Evolutionary conservation across 2,113 vertebrate genomes (phyloP), one percentile per base, ranked within the genome.

Genomic region (Apteryx owenii): DNA sequence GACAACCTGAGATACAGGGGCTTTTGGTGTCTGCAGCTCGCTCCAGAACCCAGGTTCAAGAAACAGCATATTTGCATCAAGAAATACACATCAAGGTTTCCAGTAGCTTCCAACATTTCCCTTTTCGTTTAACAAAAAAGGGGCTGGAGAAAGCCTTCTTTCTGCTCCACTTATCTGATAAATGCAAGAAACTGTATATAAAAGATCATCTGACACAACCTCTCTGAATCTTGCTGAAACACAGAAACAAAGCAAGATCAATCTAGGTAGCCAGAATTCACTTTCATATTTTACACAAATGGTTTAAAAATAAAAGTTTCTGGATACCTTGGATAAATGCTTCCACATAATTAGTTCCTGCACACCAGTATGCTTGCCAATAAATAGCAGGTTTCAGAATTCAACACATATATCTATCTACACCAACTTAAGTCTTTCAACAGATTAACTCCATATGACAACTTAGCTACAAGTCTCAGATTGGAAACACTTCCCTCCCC

Each of bases 81-180:
- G 77, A 81, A 83, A 73, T 80, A 93, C 97, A 91, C 88, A 95
- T 85, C 81, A 68, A 89, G 81, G 65, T 83, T 95, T 97, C 83
- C 85, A 83, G 71, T 72, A 93, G 79, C 72, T 94, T 96, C 56
- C 86, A 94, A 92, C 71, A 92, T 88, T 94, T 91, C 93, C 86
- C 80, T 66, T 90, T 94, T 88, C 89, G 75, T 88, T 82, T 96
- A 51, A 82, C 81, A 65, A 81, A 94, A 85, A 84, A 70, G 38
- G 19, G 28, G 25, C 50, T 68, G n/a, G 54, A 93, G 65, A 96
- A 95, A 83, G 60, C 46, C 0, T 1, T 91, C 44, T 86, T 93
- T 96, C 91, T 79, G 94, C 86, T 81, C 88, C 89, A 89, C 70
- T 50, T 94, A 85, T 72, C 81, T 83, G 92, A 94, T 23, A 5